Evolutionary conservation across 2,888 invertebrate species (phyloP), one percentile per base, ranked within the genome.

Genomic region (Tupiocoris notatus): DNA sequence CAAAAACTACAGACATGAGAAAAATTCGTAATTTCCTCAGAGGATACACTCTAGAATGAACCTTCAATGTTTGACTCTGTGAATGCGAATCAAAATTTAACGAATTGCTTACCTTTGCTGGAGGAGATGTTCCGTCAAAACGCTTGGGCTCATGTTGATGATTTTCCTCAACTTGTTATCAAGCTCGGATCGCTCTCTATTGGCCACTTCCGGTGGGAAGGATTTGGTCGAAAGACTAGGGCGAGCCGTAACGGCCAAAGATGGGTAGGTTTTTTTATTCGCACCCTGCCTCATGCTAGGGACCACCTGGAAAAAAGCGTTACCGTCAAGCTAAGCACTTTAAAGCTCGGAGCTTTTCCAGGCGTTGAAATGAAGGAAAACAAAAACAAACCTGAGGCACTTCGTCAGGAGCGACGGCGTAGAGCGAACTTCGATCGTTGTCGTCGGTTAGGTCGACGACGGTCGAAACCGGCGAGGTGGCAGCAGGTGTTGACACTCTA

Each of bases 101-200:
- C n/a, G n/a, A n/a, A n/a, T n/a, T n/a, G n/a, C n/a, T n/a, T 39
- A 39, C 39, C 39, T 94, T 83, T 93, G 92, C 82, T 94, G 94
- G 77, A 95, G 92, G 68, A 95, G 86, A 94, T 94, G 95, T 85
- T 95, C 95, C 0, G 93, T 93, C 82, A 94, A 94, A 84, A 93
- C 93, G 79, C 92, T 91, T 0, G 94, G 90, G 0, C 90, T 89
- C 82, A 91, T 89, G 88, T 93, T 92, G 16, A 95, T 85, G 2
- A 94, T 92, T 0, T 90, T 87, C 84, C 94, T 95, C 0, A 95
- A 94, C 83, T 92, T 92, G 57, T 89, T 88, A 85, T 95, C 94
- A 86, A 86, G 81, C 67, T 84, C 84, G 17, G 82, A 80, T 16
- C 79, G 73, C 61, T 78, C 78, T 0, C 57, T 7, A 59, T 83